phyloP scores from a whole-genome alignment of 1,140 invertebrate species.

The Littorina saxatilis region DNA sequence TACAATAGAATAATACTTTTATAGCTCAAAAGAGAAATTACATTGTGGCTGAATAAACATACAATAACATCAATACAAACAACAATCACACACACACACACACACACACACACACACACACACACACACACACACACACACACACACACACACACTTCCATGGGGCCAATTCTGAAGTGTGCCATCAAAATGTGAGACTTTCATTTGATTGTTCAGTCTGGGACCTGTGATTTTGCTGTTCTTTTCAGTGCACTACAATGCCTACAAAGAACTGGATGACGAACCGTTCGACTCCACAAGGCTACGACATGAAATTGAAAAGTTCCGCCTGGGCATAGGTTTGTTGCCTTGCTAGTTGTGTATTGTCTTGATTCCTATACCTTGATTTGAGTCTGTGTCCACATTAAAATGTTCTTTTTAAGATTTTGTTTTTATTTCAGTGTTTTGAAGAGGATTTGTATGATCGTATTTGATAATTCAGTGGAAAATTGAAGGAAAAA shows the following conservation, averaged over 20 bases:
- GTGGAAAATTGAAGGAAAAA: too few relatives aligned
- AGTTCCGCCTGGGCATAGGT: slow-evolving; percentile 54
- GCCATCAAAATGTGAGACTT: too few relatives aligned
- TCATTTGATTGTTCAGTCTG: neutral
- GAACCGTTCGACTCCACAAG: slow-evolving; percentile 85
- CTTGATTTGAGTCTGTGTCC: too few relatives aligned
- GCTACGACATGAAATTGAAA: slow-evolving; percentile 72
- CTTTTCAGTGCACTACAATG: slow-evolving; percentile 82
- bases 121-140: neutral
- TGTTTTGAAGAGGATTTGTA: too few relatives aligned
- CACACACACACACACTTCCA: neutral
- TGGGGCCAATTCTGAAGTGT: too few relatives aligned
- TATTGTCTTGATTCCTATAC: too few relatives aligned
- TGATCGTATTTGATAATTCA: too few relatives aligned
- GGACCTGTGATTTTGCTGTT: neutral
- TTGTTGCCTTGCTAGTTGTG: neutral
- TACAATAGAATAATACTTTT: too few relatives aligned
- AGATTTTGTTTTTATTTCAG: too few relatives aligned
- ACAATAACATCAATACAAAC: neutral
- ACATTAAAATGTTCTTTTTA: too few relatives aligned
- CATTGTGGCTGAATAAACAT: too few relatives aligned
- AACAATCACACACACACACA: neutral
- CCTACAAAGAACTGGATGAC: slow-evolving; percentile 82
- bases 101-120: neutral
- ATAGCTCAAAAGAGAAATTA: too few relatives aligned